Conservation (phyloP, 53 echinoderm and acorn worm genomes). For the Antedon mediterranea region DNA sequence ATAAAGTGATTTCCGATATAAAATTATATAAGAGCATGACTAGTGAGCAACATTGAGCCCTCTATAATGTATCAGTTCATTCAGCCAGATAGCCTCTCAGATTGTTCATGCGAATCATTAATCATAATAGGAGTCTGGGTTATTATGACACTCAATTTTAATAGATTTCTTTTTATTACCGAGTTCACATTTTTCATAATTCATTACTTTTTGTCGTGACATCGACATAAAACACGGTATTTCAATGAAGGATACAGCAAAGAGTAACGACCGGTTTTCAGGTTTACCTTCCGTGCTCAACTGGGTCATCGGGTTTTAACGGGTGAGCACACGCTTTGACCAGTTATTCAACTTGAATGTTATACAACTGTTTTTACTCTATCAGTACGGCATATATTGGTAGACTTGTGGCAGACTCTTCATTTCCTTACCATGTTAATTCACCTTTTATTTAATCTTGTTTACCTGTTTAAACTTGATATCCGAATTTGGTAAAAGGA, state of each 20-base stretch:
- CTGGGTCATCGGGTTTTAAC: not conserved
- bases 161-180: not conserved
- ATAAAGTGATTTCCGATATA: no score
- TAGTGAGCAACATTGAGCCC: not conserved
- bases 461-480: not conserved
- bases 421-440: not conserved
- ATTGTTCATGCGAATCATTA: not conserved
- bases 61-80: not conserved
- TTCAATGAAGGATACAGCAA: not conserved
- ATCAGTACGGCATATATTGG: not conserved
- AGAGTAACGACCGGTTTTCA: not conserved
- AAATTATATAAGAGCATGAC: not conserved
- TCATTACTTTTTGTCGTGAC: not conserved
- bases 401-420: not conserved
- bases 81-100: not conserved
- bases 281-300: not conserved
- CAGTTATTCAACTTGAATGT: not conserved
- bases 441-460: not conserved
- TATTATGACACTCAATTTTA: not conserved
- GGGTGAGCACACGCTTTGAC: not conserved
- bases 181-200: not conserved
- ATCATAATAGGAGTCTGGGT: not conserved
- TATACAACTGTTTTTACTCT: not conserved
- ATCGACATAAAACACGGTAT: not conserved
- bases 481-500: not conserved